Conservation (phyloP, 2,113 vertebrate genomes). For the Piaya cayana region DNA sequence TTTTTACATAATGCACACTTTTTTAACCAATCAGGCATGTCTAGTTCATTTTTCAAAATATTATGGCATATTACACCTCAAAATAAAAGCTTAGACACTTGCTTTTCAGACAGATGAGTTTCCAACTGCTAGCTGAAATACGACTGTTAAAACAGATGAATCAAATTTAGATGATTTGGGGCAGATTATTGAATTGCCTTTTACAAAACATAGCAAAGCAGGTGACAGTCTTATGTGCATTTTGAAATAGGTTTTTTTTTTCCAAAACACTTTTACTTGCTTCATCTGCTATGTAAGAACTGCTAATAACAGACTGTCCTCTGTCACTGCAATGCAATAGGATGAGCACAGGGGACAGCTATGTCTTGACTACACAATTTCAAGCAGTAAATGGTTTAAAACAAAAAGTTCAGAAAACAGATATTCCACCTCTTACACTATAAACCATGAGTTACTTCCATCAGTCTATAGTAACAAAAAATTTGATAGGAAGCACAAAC, state of each 20-base stretch:
- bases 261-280: neutral
- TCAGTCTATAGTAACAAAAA: neutral
- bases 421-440: neutral
- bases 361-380: neutral
- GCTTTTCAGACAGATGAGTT: constrained; percentile 57
- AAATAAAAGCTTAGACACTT: constrained; percentile 64
- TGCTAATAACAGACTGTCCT: neutral
- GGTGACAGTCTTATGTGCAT: neutral
- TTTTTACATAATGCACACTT: constrained; percentile 50
- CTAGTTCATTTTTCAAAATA: constrained; percentile 66
- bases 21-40: constrained; percentile 59
- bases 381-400: neutral
- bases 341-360: neutral
- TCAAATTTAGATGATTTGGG: constrained; percentile 19
- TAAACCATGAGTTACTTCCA: neutral
- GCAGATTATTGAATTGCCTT: constrained; percentile 25
- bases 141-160: constrained; percentile 35
- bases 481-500: neutral
- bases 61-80: constrained; percentile 48
- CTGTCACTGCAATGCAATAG: neutral
- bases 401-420: neutral
- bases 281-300: neutral
- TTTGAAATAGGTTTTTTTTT: neutral
- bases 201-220: constrained; percentile 22
- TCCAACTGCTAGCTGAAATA: constrained; percentile 39